These are phyloP conservation scores for Drosophila mojavensis DNA, from an alignment of 1,140 invertebrate genomes.

Conservation along the genomic window DNA sequence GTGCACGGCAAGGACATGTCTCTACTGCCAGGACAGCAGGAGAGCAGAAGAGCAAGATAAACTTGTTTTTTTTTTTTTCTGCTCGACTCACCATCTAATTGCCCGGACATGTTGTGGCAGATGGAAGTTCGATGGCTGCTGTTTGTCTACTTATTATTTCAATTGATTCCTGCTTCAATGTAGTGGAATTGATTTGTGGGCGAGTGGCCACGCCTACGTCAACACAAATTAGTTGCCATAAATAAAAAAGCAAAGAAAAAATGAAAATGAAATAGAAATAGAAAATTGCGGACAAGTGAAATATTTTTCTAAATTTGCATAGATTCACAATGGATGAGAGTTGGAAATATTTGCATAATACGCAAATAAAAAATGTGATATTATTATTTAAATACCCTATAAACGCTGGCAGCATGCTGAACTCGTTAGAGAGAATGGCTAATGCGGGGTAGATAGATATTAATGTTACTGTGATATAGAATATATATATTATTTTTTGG, in stretches of 20 bases:
- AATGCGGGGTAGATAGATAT: no score
- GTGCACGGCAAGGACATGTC: slow-evolving; percentile 23
- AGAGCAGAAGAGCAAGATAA: slow-evolving; percentile 54
- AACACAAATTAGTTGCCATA: slow-evolving; percentile 75
- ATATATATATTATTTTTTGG: no score
- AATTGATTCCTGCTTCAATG: slow-evolving; percentile 80
- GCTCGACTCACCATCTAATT: slow-evolving; percentile 71
- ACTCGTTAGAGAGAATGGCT: background rate
- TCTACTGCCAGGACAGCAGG: slow-evolving; percentile 26
- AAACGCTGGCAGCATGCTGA: background rate
- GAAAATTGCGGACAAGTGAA: slow-evolving; percentile 54
- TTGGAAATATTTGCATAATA: slow-evolving; percentile 40
- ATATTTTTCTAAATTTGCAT: slow-evolving; percentile 58
- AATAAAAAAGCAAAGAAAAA: slow-evolving; percentile 50
- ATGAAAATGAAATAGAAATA: slow-evolving; percentile 31
- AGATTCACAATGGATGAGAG: slow-evolving; percentile 4
- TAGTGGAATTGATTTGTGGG: slow-evolving; percentile 79
- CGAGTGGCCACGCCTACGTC: slow-evolving; percentile 64
- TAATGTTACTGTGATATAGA: no score
- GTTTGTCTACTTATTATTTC: slow-evolving; percentile 37
- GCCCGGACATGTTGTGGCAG: slow-evolving; percentile 57
- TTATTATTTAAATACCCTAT: slow-evolving; percentile 20
- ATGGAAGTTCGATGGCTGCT: slow-evolving; percentile 27
- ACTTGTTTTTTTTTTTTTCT: slow-evolving; percentile 52
- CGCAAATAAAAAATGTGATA: slow-evolving; percentile 20